Percentiles rank a stretch among this genome's conserved stretches.
These are phyloP conservation scores for Lasioglossum oenotherae DNA, from an alignment of 2,888 invertebrate species.

Conservation along the genomic window DNA sequence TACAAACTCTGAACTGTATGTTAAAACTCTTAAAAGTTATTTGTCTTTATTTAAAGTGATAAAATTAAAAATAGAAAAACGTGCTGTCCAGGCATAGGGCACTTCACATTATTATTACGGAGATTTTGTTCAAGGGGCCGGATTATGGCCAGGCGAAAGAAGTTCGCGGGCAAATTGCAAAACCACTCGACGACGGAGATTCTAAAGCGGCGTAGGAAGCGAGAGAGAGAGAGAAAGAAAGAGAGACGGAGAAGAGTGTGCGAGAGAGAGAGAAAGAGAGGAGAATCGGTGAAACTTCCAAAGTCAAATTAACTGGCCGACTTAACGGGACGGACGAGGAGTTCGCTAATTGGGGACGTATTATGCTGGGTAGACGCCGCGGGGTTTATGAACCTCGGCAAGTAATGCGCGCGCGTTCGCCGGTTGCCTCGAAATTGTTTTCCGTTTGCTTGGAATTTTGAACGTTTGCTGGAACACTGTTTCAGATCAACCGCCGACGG, in stretches of 20 bases:
- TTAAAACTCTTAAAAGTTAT: too few relatives aligned
- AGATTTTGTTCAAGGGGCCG: not conserved
- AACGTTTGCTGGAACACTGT: conserved; percentile 3
- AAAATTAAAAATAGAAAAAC: too few relatives aligned
- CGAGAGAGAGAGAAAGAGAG: not conserved
- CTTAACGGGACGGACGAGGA: conserved; percentile 22
- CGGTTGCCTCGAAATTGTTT: conserved; percentile 23
- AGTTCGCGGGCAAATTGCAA: conserved; percentile 19
- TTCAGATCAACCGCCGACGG: not conserved
- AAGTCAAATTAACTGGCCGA: conserved; percentile 44
- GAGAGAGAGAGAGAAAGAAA: not conserved
- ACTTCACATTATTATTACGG: conserved; percentile 12
- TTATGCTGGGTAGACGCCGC: conserved; percentile 19
- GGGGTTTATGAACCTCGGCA: not conserved
- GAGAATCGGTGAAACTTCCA: conserved; percentile 22
- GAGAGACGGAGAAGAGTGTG: not conserved
- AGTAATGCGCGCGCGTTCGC: not conserved
- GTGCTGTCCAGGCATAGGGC: too few relatives aligned
- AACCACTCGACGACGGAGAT: conserved; percentile 20
- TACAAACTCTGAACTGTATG: too few relatives aligned
- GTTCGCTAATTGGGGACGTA: conserved; percentile 36
- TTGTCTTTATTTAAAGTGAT: too few relatives aligned
- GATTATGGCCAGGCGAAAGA: not conserved
- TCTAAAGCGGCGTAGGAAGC: not conserved
- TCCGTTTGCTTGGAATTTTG: not conserved